Evolutionary conservation across 2,113 vertebrate species (phyloP).

Genomic region (Marmota monax): DNA sequence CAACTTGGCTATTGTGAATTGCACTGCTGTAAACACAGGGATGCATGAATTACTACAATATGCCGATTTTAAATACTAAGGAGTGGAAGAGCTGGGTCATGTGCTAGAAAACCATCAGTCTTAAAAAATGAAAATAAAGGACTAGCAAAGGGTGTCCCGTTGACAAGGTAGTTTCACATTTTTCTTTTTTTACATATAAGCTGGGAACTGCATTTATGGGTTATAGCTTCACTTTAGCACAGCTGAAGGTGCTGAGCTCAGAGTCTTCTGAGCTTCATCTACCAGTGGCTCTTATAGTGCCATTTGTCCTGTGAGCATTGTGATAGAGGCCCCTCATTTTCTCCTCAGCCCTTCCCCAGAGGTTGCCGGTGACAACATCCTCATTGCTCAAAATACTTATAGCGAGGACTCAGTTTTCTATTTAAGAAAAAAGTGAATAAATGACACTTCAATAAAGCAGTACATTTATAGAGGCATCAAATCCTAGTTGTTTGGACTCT

Average conservation of each 20-base stretch:
- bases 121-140: neutral
- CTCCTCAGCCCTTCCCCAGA: neutral
- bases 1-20: too few relatives aligned
- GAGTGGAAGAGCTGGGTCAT: too few relatives aligned
- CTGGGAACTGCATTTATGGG: neutral
- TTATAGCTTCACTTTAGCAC: neutral
- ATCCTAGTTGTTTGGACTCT: neutral
- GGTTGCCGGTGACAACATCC: neutral
- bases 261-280: too few relatives aligned
- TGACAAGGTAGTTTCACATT: neutral
- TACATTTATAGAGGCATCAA: neutral
- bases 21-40: too few relatives aligned
- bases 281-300: fast-evolving
- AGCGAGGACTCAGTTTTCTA: neutral
- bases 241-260: neutral
- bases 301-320: neutral
- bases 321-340: neutral
- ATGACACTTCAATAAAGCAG: neutral
- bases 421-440: neutral
- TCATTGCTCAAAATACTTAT: neutral
- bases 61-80: too few relatives aligned
- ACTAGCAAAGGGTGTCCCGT: neutral
- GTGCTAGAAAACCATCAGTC: neutral
- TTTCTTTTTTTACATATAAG: neutral
- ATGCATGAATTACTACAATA: too few relatives aligned